Conservation (phyloP, 2,797 vertebrate species). For the Carapus acus region DNA sequence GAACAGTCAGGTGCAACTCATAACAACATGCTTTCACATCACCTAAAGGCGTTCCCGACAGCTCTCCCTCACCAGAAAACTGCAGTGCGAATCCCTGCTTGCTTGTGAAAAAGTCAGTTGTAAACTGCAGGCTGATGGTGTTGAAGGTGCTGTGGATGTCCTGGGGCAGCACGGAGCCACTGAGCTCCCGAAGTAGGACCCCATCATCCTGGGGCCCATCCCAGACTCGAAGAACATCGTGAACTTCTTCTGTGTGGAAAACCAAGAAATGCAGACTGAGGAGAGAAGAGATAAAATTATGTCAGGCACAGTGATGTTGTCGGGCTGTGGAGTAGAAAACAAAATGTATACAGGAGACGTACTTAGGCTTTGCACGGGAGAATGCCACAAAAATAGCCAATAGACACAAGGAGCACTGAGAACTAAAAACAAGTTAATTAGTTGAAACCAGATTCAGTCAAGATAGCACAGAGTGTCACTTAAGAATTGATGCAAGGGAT, state of each 20-base stretch:
- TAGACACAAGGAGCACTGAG: no score
- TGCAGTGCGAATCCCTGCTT: conserved; percentile 96
- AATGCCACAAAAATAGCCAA: no score
- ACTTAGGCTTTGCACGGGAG: no score
- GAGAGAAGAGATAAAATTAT: conserved; percentile 12
- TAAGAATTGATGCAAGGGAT: no score
- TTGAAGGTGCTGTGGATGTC: conserved; percentile 95
- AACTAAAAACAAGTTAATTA: no score
- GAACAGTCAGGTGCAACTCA: conserved; percentile 3
- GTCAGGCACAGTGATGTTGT: no score
- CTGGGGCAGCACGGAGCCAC: conserved; percentile 79
- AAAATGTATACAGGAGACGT: no score
- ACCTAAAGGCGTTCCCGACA: no score
- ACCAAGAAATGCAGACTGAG: conserved; percentile 91
- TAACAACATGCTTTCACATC: no score
- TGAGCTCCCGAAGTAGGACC: conserved; percentile 88
- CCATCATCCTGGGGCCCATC: conserved; percentile 93
- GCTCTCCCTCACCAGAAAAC: conserved; percentile 83
- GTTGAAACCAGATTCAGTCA: no score
- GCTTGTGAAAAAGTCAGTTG: conserved; percentile 99
- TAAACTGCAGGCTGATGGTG: conserved; percentile 91
- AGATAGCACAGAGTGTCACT: no score
- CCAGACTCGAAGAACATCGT: conserved; percentile 92
- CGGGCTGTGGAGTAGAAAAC: no score
- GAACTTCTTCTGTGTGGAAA: conserved; percentile 96